These are phyloP conservation scores for Holocentrus rufus DNA, from an alignment of 2,797 vertebrate genomes.

Conservation along the genomic window DNA sequence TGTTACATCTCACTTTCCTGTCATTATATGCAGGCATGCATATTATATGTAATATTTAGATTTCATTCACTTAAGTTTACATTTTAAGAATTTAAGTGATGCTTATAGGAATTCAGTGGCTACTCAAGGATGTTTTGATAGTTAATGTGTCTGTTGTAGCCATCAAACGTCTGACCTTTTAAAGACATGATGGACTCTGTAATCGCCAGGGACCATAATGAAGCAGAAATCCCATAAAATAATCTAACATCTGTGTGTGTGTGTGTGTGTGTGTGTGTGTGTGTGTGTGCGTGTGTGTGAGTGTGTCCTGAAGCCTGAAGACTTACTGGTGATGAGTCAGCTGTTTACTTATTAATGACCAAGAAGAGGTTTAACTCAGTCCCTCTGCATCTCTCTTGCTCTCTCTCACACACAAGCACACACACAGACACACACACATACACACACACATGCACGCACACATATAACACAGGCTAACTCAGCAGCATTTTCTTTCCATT, in stretches of 20 bases:
- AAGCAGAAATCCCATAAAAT: no score
- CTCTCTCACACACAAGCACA: constrained; percentile 5
- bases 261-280: no score
- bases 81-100: no score
- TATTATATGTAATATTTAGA: no score
- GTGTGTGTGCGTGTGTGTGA: not conserved
- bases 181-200: not conserved
- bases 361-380: constrained; percentile 53
- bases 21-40: no score
- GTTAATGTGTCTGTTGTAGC: not conserved
- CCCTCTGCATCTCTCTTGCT: constrained; percentile 38
- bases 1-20: no score
- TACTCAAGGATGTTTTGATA: not conserved
- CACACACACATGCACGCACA: constrained; percentile 16
- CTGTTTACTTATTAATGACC: constrained; percentile 74
- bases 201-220: not conserved
- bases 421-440: constrained; percentile 12
- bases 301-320: constrained; percentile 24
- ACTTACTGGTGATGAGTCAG: constrained; percentile 69
- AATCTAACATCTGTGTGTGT: no score
- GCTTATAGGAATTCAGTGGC: no score
- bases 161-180: not conserved
- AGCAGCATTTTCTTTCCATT: constrained; percentile 65
- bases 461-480: constrained; percentile 47
- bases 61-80: no score